These are phyloP conservation scores for Crenichthys baileyi DNA, from an alignment of 2,797 vertebrate genomes.

Conservation along the genomic window DNA sequence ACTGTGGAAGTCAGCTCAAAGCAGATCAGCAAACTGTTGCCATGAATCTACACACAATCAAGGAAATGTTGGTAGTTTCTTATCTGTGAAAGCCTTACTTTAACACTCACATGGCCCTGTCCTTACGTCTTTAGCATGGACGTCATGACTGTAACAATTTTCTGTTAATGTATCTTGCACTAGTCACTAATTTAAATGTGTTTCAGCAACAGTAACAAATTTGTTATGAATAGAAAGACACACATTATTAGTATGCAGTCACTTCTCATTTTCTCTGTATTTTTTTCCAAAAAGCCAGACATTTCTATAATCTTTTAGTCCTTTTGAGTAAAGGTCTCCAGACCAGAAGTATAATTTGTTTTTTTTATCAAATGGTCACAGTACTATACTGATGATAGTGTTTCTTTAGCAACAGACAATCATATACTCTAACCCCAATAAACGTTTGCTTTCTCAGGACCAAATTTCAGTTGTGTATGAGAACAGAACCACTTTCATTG, in stretches of 20 bases:
- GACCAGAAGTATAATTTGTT: no score
- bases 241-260: background rate
- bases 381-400: background rate
- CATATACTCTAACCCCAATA: background rate
- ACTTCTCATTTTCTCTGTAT: background rate
- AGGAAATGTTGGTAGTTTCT: background rate
- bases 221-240: background rate
- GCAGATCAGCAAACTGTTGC: slow-evolving; percentile 8
- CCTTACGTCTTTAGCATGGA: background rate
- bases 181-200: background rate
- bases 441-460: background rate
- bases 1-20: slow-evolving; percentile 28
- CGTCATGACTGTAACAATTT: background rate
- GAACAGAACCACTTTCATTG: background rate
- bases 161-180: background rate
- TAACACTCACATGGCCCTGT: background rate
- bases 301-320: background rate
- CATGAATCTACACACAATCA: slow-evolving; percentile 22
- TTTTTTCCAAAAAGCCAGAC: background rate
- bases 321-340: background rate
- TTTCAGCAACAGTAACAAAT: background rate
- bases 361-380: background rate
- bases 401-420: background rate
- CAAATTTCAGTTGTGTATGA: background rate
- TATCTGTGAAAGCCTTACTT: background rate